These are phyloP conservation scores for Melinaea menophilus DNA, from an alignment of 2,888 invertebrate genomes.

Conservation along the genomic window DNA sequence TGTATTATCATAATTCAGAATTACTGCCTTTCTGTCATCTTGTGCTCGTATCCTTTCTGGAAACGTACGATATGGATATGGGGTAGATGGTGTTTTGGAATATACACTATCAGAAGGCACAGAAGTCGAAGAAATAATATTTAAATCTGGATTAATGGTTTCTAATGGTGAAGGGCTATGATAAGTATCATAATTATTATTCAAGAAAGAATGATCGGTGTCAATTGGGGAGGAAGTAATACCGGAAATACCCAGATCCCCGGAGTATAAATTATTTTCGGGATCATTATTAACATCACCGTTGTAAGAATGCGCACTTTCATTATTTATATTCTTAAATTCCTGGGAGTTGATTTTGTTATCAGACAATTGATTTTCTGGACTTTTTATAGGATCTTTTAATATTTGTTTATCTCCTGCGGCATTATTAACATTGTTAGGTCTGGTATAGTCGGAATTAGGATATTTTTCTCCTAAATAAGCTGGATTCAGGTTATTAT, in stretches of 20 bases:
- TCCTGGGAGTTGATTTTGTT: background rate
- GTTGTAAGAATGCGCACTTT: background rate
- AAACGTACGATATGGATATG: background rate
- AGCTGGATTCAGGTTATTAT: background rate
- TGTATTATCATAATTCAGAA: conserved; percentile 51
- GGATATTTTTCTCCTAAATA: background rate
- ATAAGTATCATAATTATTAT: background rate
- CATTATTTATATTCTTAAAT: background rate
- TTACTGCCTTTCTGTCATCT: conserved; percentile 51
- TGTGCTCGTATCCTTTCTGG: conserved; percentile 49
- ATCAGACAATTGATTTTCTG: background rate
- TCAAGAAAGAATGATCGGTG: background rate
- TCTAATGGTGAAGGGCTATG: no score
- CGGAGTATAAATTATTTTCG: background rate
- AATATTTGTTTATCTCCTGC: background rate
- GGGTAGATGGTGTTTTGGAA: background rate
- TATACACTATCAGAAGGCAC: background rate
- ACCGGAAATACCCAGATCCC: background rate
- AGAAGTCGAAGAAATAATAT: background rate
- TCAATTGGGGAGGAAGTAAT: background rate
- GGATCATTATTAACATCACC: background rate
- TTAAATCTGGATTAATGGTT: no score
- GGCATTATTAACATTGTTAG: background rate
- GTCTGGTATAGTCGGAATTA: background rate
- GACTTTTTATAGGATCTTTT: background rate